These are phyloP conservation scores for Plusia festucae DNA, from an alignment of 2,888 invertebrate genomes.

Conservation along the genomic window DNA sequence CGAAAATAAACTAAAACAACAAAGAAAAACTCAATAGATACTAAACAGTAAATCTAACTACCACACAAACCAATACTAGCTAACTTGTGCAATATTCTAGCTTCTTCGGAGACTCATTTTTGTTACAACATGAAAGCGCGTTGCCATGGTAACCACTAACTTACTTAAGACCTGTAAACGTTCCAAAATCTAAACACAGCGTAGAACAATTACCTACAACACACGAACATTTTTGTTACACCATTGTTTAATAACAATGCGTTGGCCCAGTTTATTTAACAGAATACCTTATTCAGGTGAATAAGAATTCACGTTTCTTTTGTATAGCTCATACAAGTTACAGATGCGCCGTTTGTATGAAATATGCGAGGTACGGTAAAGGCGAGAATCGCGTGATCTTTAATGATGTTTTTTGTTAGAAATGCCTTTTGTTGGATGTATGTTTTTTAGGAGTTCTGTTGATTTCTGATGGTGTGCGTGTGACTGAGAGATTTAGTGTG, in stretches of 20 bases:
- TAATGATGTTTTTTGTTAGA: constrained; percentile 46
- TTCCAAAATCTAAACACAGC: neutral
- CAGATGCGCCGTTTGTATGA: constrained; percentile 50
- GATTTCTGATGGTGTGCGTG: neutral
- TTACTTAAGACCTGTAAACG: constrained; percentile 6
- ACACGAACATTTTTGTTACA: constrained; percentile 42
- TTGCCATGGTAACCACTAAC: neutral
- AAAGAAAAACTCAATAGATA: no score
- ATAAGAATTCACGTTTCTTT: constrained; percentile 45
- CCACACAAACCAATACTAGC: no score
- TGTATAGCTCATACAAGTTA: constrained; percentile 56
- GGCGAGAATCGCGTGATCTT: constrained; percentile 53
- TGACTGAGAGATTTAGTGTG: neutral
- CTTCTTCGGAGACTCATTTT: no score
- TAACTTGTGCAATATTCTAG: no score
- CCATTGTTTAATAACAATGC: constrained; percentile 57
- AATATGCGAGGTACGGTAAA: constrained; percentile 53
- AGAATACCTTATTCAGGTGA: constrained; percentile 49
- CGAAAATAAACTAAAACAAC: no score
- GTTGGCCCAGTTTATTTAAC: constrained; percentile 44
- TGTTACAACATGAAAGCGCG: no score
- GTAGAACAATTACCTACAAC: constrained; percentile 30
- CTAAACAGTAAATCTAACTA: no score
- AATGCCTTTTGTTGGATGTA: constrained; percentile 34
- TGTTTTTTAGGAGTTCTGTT: neutral